Evolutionary conservation across 2,113 vertebrate species (phyloP).

Genomic region (Meriones unguiculatus): DNA sequence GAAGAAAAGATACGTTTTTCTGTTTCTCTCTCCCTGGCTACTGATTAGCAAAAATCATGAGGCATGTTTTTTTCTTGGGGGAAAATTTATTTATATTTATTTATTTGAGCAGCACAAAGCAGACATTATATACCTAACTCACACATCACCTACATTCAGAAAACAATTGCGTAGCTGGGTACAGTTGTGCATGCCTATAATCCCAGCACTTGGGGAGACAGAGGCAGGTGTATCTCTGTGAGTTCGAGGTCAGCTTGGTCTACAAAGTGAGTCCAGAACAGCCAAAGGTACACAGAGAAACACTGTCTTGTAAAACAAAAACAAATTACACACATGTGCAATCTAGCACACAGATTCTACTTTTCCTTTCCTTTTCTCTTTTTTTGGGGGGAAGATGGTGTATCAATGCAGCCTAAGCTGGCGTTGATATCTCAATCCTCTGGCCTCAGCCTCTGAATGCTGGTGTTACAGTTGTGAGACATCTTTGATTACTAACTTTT

Average conservation of each 20-base stretch:
- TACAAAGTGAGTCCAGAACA: too few relatives aligned
- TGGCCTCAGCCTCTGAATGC: background rate
- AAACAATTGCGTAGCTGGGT: background rate
- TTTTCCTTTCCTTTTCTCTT: background rate
- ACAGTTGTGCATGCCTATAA: too few relatives aligned
- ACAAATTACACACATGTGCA: background rate
- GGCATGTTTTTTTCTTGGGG: background rate
- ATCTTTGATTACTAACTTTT: background rate
- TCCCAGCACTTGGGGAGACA: too few relatives aligned
- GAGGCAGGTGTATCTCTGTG: too few relatives aligned
- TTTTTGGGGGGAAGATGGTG: too few relatives aligned
- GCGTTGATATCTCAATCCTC: background rate
- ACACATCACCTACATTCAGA: background rate
- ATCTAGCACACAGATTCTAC: background rate
- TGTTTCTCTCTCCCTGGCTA: background rate
- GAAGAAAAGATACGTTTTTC: background rate
- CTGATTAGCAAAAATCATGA: background rate
- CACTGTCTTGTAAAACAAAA: too few relatives aligned
- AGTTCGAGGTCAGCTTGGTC: too few relatives aligned
- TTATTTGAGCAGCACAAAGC: background rate
- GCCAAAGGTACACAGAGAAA: too few relatives aligned
- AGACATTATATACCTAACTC: background rate
- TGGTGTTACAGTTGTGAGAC: background rate
- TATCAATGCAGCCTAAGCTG: background rate
- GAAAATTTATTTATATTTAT: too few relatives aligned